A percentile compares a stretch with the other conserved stretches of the same genome.
These are phyloP conservation scores for Watsonalla cultraria DNA, from an alignment of 2,888 invertebrate genomes.

Conservation along the genomic window DNA sequence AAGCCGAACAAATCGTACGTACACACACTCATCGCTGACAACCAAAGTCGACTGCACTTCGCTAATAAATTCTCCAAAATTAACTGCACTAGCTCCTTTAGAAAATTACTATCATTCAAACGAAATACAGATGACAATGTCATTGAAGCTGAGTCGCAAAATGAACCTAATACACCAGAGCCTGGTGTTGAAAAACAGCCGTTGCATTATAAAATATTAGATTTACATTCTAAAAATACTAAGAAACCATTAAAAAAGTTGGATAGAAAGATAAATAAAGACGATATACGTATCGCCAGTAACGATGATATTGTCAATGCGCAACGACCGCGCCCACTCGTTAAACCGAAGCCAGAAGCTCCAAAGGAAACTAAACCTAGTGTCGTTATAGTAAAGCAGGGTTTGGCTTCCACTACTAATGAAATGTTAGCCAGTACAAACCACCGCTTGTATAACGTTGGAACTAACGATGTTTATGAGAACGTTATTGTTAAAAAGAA, in stretches of 20 bases:
- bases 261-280: constrained; percentile 51
- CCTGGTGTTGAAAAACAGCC: constrained; percentile 7
- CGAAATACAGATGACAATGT: constrained; percentile 3
- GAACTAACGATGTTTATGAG: constrained; percentile 23
- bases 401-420: constrained; percentile 83
- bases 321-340: constrained; percentile 13
- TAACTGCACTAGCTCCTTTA: constrained; percentile 16
- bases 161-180: constrained; percentile 2
- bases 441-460: constrained; percentile 25
- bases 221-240: constrained; percentile 14
- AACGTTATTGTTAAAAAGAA: constrained; percentile 15
- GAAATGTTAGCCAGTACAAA: constrained; percentile 45
- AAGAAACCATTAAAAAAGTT: constrained; percentile 38
- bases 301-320: constrained; percentile 18
- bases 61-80: constrained; percentile 22
- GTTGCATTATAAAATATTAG: constrained; percentile 12
- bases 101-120: constrained; percentile 21
- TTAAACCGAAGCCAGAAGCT: constrained; percentile 6
- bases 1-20: constrained; percentile 75
- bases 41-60: constrained; percentile 8
- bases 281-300: constrained; percentile 51
- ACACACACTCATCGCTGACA: constrained; percentile 29
- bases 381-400: constrained; percentile 78
- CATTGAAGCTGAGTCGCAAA: constrained; percentile 5
- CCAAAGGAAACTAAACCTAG: constrained; percentile 35